Evolutionary conservation across 2,888 invertebrate genomes (phyloP).

Genomic region (Protonemura montana): DNA sequence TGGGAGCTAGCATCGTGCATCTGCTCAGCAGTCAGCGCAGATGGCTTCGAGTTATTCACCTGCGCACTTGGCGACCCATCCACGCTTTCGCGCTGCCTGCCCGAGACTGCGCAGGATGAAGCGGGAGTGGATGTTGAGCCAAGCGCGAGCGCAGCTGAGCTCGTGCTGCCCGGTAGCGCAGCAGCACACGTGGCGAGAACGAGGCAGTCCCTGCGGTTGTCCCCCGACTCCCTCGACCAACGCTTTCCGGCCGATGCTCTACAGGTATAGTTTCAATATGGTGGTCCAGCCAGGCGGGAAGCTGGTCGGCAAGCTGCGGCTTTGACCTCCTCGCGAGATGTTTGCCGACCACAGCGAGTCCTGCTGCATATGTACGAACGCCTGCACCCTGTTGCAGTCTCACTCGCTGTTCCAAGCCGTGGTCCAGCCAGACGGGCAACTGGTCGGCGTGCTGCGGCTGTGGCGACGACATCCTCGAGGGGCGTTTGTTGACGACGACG

Average conservation of each 20-base stretch:
- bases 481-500: constrained; percentile 71
- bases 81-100: constrained; percentile 57
- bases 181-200: constrained; percentile 60
- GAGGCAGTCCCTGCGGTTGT: constrained; percentile 61
- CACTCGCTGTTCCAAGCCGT: constrained; percentile 70
- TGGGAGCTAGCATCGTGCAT: constrained; percentile 73
- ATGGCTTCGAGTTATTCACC: constrained; percentile 70
- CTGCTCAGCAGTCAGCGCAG: constrained; percentile 70
- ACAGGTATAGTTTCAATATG: too few relatives aligned
- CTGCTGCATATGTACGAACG: too few relatives aligned
- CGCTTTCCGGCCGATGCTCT: constrained; percentile 61
- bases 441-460: constrained; percentile 73
- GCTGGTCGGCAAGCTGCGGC: too few relatives aligned
- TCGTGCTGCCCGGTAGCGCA: constrained; percentile 51
- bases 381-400: background rate
- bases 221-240: constrained; percentile 60
- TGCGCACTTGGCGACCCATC: constrained; percentile 61
- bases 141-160: constrained; percentile 56
- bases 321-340: too few relatives aligned
- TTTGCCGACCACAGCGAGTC: too few relatives aligned
- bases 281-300: too few relatives aligned
- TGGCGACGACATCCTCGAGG: constrained; percentile 64
- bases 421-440: constrained; percentile 68
- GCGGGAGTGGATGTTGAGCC: constrained; percentile 47
- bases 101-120: constrained; percentile 53